phyloP scores from a whole-genome alignment of 2,888 invertebrate genomes.

The Hemithea aestivaria region DNA sequence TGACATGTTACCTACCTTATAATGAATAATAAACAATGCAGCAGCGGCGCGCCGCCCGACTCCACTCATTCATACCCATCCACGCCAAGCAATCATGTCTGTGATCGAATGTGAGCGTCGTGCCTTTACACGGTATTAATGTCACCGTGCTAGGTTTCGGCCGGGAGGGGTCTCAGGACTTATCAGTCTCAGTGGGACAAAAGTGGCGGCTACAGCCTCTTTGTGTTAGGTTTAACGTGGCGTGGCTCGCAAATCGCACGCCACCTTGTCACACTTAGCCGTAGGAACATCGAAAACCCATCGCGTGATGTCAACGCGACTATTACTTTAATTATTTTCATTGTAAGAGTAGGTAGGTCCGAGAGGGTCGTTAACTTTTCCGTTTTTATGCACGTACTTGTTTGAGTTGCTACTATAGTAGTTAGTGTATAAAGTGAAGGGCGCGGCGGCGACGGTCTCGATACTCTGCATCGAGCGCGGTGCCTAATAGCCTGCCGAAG shows the following conservation, averaged over 20 bases:
- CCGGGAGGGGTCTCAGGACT: no score
- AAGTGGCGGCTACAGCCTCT: no score
- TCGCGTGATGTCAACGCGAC: conserved; percentile 65
- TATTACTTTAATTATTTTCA: conserved; percentile 75
- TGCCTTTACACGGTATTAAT: no score
- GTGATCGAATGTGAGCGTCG: conserved; percentile 42
- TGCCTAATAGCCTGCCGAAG: conserved; percentile 58
- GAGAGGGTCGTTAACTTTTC: conserved; percentile 54
- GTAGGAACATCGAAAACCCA: conserved; percentile 37
- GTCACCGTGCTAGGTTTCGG: no score
- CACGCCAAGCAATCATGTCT: conserved; percentile 66
- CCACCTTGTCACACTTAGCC: no score
- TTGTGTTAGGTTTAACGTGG: no score
- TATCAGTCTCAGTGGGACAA: no score
- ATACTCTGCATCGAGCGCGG: no score
- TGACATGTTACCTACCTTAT: conserved; percentile 67
- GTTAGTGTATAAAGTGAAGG: no score
- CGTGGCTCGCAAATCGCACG: conserved; percentile 1
- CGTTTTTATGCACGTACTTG: conserved; percentile 47
- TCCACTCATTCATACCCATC: conserved; percentile 74
- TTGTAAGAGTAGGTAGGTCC: no score
- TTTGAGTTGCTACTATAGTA: no score
- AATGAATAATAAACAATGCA: conserved; percentile 75
- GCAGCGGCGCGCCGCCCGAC: conserved; percentile 67
- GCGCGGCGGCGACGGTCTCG: no score